Conservation (phyloP, 2,113 vertebrate species). For the Chiloscyllium plagiosum region DNA sequence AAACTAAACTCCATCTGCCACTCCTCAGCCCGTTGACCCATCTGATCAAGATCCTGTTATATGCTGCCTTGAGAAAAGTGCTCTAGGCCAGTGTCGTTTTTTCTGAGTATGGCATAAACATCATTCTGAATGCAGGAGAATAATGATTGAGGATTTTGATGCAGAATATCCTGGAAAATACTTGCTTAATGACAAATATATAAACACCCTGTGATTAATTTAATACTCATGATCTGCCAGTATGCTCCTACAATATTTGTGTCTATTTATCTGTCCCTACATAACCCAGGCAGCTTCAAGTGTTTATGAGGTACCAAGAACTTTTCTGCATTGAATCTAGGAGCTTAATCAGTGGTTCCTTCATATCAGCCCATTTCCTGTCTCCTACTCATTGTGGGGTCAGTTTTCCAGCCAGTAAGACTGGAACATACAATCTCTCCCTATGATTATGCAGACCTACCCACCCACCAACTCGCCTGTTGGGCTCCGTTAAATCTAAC, state of each 20-base stretch:
- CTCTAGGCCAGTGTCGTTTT: neutral
- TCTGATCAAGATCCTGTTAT: no score
- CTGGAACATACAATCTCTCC: no score
- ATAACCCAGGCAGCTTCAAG: neutral
- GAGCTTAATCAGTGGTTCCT: neutral
- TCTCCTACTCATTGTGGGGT: no score
- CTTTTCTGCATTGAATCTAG: neutral
- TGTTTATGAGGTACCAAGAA: neutral
- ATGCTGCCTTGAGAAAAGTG: neutral
- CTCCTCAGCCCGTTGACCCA: no score
- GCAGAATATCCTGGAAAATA: neutral
- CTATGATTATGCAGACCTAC: no score
- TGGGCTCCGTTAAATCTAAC: no score
- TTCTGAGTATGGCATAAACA: neutral
- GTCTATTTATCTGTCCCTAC: neutral
- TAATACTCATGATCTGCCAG: neutral
- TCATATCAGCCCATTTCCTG: no score
- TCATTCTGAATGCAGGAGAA: neutral
- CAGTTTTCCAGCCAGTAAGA: no score
- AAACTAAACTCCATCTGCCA: no score
- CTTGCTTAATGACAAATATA: neutral
- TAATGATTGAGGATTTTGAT: neutral
- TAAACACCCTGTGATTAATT: neutral
- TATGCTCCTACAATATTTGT: no score
- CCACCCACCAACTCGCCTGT: no score